Conservation (phyloP, 2,797 vertebrate genomes). For the Enteromius unitaeniatus region DNA sequence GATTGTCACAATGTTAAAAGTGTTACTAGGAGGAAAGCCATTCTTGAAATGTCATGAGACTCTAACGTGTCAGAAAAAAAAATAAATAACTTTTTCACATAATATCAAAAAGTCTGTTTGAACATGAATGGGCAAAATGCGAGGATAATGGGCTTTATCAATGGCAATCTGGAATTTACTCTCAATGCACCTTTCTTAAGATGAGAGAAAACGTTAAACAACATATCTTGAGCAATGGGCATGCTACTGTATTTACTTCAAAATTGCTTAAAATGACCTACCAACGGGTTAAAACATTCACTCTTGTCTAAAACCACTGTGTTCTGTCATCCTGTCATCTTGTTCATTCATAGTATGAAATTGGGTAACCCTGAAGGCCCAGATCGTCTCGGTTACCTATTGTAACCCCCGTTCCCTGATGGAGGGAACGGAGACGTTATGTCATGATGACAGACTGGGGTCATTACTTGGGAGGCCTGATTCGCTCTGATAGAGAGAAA, state of each 20-base stretch:
- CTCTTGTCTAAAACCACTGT: background rate
- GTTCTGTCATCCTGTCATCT: background rate
- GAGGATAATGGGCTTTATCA: background rate
- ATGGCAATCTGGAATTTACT: background rate
- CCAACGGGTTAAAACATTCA: background rate
- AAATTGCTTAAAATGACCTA: background rate
- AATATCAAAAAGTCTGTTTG: background rate
- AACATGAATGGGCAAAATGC: background rate
- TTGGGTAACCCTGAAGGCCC: background rate
- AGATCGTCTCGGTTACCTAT: background rate
- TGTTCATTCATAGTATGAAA: background rate
- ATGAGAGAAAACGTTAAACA: background rate
- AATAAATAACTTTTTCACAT: background rate
- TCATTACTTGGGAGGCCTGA: no score
- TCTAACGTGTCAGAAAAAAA: background rate
- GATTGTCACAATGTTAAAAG: conserved; percentile 46
- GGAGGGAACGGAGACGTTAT: no score
- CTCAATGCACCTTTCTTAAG: background rate
- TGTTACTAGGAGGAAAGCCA: conserved; percentile 24
- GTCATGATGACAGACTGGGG: no score
- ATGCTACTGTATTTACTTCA: background rate
- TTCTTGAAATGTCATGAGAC: conserved; percentile 23
- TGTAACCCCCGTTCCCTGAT: no score
- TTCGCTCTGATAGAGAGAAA: no score
- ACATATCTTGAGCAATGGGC: background rate